Evolutionary conservation across 1,140 invertebrate genomes (phyloP).

Genomic region (Anoplophora glabripennis): DNA sequence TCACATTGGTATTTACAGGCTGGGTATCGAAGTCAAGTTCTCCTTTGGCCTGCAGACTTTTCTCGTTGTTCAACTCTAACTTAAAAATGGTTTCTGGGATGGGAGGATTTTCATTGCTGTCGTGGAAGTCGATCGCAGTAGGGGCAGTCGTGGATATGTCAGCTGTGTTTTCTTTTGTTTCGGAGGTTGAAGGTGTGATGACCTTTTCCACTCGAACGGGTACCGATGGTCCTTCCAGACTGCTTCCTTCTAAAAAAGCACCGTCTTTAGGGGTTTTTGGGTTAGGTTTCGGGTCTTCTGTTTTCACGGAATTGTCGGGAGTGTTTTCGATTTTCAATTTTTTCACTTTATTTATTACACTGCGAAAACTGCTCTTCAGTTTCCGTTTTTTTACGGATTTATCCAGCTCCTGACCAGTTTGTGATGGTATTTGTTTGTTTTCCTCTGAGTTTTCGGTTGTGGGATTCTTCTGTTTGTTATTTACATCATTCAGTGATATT

Average conservation of each 20-base stretch:
- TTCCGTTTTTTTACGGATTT: constrained; percentile 23
- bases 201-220: constrained; percentile 3
- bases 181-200: constrained; percentile 23
- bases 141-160: constrained; percentile 22
- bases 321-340: constrained; percentile 27
- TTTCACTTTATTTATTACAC: constrained; percentile 33
- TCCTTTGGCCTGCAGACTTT: constrained; percentile 33
- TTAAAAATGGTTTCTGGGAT: constrained; percentile 34
- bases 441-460: not conserved
- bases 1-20: not conserved
- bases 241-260: constrained; percentile 40
- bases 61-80: constrained; percentile 29
- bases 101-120: constrained; percentile 24
- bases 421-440: not conserved
- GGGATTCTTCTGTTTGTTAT: not conserved
- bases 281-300: not conserved
- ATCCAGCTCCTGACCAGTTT: not conserved
- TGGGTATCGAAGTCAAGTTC: constrained; percentile 14
- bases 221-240: constrained; percentile 16
- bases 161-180: constrained; percentile 24
- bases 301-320: not conserved
- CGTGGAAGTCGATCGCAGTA: constrained; percentile 22
- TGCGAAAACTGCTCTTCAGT: constrained; percentile 25
- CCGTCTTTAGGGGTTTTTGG: constrained; percentile 6
- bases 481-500: not conserved